Evolutionary conservation across 2,888 invertebrate species (phyloP).

Genomic region (Entomobrya multifasciata): DNA sequence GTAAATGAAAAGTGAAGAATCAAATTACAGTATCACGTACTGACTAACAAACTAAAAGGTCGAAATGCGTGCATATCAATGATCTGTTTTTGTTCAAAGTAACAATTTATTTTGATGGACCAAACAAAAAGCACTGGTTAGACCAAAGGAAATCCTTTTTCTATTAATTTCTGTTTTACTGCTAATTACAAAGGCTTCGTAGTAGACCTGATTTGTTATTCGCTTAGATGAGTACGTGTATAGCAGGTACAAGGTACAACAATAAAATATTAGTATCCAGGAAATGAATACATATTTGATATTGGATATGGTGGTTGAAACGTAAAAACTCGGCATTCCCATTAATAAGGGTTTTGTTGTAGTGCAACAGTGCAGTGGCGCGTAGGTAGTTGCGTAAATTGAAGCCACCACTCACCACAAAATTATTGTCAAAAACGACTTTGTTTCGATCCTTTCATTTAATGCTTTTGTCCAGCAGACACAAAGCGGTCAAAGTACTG

Average conservation of each 20-base stretch:
- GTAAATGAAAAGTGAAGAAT: not conserved
- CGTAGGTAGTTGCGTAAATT: not conserved
- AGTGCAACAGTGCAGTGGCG: no score
- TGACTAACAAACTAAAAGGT: not conserved
- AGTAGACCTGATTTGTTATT: no score
- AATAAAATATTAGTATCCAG: no score
- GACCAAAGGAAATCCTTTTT: not conserved
- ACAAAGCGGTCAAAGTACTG: no score
- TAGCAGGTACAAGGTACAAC: no score
- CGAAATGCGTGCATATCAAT: not conserved
- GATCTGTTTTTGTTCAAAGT: not conserved
- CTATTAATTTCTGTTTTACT: not conserved
- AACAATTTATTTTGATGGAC: not conserved
- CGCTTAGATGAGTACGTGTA: no score
- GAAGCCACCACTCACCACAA: not conserved
- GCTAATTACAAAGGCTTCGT: not conserved
- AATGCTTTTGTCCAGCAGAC: slow-evolving; percentile 15
- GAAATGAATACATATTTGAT: no score
- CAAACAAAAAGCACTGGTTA: not conserved
- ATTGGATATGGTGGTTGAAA: no score
- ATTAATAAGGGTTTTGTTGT: no score
- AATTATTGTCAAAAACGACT: not conserved
- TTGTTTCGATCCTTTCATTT: slow-evolving; percentile 31
- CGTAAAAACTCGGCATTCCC: no score
- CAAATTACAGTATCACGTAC: not conserved